A percentile compares a stretch with the other conserved stretches of the same genome.
Conservation (phyloP, 2,113 vertebrate genomes). For the Entelurus aequoreus region DNA sequence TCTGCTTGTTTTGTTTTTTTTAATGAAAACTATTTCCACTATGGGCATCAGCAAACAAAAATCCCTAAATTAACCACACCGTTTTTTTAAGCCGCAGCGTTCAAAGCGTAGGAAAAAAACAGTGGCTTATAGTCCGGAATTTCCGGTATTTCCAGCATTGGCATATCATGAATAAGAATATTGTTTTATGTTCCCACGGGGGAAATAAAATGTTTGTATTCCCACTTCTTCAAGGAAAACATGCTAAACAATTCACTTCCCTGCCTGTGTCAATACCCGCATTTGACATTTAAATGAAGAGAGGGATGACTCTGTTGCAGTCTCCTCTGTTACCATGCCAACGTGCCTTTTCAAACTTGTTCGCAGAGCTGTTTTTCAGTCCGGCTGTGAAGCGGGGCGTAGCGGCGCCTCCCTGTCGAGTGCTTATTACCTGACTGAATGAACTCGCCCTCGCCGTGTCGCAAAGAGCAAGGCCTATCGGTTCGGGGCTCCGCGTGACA, state of each 20-base stretch:
- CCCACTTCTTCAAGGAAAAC: not conserved
- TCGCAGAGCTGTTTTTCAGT: conserved; percentile 34
- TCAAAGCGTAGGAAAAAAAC: no score
- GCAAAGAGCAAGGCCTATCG: conserved; percentile 20
- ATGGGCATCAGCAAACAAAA: no score
- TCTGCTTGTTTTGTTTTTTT: no score
- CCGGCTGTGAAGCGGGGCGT: conserved; percentile 23
- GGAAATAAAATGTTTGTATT: no score
- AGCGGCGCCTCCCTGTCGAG: conserved; percentile 28
- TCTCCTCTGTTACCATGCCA: conserved; percentile 24
- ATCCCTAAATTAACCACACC: no score
- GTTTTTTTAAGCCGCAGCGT: no score
- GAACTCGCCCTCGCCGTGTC: conserved; percentile 26
- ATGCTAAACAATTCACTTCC: not conserved
- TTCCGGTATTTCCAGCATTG: not conserved
- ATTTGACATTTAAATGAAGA: not conserved
- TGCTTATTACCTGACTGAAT: conserved; percentile 43
- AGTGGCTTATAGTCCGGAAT: no score
- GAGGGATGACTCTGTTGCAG: not conserved
- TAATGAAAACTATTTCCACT: no score
- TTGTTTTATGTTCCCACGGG: no score
- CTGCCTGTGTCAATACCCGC: not conserved
- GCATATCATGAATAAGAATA: no score
- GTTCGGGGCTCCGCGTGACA: not conserved
- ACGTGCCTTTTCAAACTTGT: conserved; percentile 13